Evolutionary conservation across 2,888 invertebrate genomes (phyloP).

Genomic region (Liodrosophila aerea): DNA sequence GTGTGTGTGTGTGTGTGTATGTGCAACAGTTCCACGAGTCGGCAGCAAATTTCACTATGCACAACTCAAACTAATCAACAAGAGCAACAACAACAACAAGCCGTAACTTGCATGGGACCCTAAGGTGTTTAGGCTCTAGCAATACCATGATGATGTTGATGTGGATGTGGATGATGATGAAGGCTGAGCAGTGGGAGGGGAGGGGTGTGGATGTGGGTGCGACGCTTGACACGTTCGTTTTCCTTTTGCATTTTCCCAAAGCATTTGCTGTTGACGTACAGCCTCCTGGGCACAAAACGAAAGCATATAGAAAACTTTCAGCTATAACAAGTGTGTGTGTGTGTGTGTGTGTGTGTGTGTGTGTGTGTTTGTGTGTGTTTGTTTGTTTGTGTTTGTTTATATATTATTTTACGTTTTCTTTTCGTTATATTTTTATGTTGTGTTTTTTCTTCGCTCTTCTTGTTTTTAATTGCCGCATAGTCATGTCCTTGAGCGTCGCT

Average conservation of each 20-base stretch:
- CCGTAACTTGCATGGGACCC: conserved; percentile 46
- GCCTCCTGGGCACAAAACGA: conserved; percentile 41
- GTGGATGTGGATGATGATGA: not conserved
- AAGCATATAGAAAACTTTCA: not conserved
- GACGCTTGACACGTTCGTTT: conserved; percentile 52
- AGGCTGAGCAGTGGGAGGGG: not conserved
- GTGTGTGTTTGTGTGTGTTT: conserved; percentile 8
- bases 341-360: not conserved
- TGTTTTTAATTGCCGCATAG: conserved; percentile 56
- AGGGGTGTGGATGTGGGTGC: conserved; percentile 14
- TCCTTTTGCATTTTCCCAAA: conserved; percentile 36
- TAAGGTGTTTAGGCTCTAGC: conserved; percentile 23
- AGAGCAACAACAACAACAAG: conserved; percentile 13
- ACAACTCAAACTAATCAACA: conserved; percentile 56
- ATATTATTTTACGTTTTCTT: conserved; percentile 23
- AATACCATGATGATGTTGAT: too few relatives aligned
- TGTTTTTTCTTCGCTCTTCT: conserved; percentile 12
- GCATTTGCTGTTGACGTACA: conserved; percentile 38
- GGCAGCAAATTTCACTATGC: conserved; percentile 40
- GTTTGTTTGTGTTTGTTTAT: conserved; percentile 27
- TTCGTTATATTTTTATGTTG: conserved; percentile 20
- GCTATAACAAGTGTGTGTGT: not conserved
- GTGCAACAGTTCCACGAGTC: conserved; percentile 59
- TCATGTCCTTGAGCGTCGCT: conserved; percentile 51
- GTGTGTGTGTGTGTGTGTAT: conserved; percentile 15